Base-by-base conservation (phyloP, 2,797 vertebrate genomes). In the Muraenolepis orangiensis region DNA sequence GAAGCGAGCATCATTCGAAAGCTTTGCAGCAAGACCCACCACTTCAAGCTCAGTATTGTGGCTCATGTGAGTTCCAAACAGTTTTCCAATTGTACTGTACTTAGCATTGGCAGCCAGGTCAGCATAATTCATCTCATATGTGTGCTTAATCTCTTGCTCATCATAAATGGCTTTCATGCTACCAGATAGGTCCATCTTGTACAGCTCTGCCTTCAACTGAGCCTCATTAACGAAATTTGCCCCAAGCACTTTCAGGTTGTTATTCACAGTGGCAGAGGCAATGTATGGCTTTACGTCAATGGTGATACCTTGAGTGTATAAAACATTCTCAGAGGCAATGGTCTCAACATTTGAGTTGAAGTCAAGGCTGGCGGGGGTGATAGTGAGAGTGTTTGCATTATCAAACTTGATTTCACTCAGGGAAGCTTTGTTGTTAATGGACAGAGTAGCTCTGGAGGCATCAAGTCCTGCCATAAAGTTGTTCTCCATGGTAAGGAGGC, bases 81-180 rank as follows among this genome's bases (percentile, higher is more conserved):
- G 16, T 51, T 93, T 97, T 77, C 94, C 96, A 20, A 88, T 82
- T 0, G 96, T 97, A 83, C 94, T 95, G 79, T 94, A 95, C 86
- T 96, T 97, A 64, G 93, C 89, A 32, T 89, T 94, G 69, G 92
- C 92, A 0, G 83, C 85, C 84, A 95, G 76, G 77, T 95, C 94
- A 70, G 91, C 90, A 40, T 93, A 96, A 4, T 79, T 90, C 18
- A 97, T 74, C 73, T 93, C 85, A 81, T 97, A 99, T 61, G 81
- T 89, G 82, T 98, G 96, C 74, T 92, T 97, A 85, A 98, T 85
- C 83, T 97, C 96, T 40, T 94, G 88, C 38, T 92, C 85, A 18
- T 82, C 88, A 46, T 92, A 93, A 34, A 82, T 78, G 77, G 94
- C 93, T 88, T 94, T 95, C 74, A 96, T 26, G 71, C 86, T 94